phyloP scores from a whole-genome alignment of 2,888 invertebrate species.

The Gibbula magus region DNA sequence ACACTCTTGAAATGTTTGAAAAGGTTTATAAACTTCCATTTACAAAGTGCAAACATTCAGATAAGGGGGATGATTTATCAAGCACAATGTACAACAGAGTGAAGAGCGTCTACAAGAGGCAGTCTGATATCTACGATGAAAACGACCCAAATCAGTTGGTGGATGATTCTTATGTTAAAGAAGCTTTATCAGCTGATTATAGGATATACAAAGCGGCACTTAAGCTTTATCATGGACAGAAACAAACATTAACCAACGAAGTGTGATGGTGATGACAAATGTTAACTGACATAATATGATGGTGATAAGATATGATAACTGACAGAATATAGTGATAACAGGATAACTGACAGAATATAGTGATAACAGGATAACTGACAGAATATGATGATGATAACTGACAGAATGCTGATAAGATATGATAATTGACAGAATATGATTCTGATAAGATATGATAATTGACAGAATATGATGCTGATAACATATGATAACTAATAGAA shows the following conservation, averaged over 20 bases:
- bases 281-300: too few relatives aligned
- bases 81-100: constrained; percentile 29
- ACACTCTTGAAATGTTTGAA: constrained; percentile 40
- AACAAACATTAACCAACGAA: constrained; percentile 35
- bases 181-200: constrained; percentile 38
- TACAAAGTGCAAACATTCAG: constrained; percentile 31
- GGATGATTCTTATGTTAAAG: constrained; percentile 35
- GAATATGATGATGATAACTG: not conserved
- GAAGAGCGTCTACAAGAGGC: not conserved
- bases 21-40: constrained; percentile 40
- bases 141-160: constrained; percentile 36
- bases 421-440: constrained; percentile 36
- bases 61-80: not conserved
- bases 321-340: constrained; percentile 31
- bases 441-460: not conserved
- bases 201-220: constrained; percentile 42
- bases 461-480: not conserved
- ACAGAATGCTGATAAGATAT: constrained; percentile 22
- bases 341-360: too few relatives aligned
- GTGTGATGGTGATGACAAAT: not conserved
- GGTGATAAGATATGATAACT: constrained; percentile 34
- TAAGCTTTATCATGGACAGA: constrained; percentile 40
- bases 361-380: constrained; percentile 28
- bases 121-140: constrained; percentile 22
- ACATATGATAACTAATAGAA: constrained; percentile 37